Conservation (phyloP, 2,797 vertebrate genomes). For the Salmo trutta region DNA sequence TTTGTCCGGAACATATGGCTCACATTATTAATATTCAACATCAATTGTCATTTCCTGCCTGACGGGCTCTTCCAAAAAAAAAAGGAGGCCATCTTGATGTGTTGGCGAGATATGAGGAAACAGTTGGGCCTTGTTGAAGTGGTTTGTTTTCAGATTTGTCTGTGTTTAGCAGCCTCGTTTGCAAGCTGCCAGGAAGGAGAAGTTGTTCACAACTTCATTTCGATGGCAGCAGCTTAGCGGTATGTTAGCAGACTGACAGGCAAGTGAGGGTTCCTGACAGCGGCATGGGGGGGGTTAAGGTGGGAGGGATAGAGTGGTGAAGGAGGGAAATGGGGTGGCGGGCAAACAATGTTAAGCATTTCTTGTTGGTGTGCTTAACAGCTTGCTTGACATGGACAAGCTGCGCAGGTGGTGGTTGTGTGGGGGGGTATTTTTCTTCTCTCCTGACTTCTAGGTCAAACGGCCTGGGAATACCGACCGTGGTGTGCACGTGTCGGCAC, state of each 20-base stretch:
- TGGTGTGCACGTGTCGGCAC: too few species aligned
- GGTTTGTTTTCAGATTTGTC: constrained; percentile 61
- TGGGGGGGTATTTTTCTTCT: not conserved
- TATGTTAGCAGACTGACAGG: constrained; percentile 47
- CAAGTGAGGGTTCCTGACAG: constrained; percentile 51
- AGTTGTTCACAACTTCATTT: constrained; percentile 45
- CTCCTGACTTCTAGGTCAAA: constrained; percentile 1
- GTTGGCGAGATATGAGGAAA: constrained; percentile 42
- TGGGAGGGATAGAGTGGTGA: not conserved
- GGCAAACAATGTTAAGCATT: not conserved
- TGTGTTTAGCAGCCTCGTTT: constrained; percentile 41
- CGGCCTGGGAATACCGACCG: not conserved
- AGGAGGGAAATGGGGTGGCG: not conserved
- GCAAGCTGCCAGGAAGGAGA: constrained; percentile 27
- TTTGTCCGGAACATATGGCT: constrained; percentile 72
- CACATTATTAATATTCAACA: constrained; percentile 65
- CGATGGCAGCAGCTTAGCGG: not conserved
- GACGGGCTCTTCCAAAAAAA: constrained; percentile 53
- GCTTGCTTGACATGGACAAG: constrained; percentile 13
- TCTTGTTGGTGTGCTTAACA: constrained; percentile 1
- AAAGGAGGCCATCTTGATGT: constrained; percentile 48
- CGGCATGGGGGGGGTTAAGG: constrained; percentile 5
- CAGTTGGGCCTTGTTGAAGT: constrained; percentile 38
- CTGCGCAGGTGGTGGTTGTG: not conserved
- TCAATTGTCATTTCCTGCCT: constrained; percentile 64